Conservation (phyloP, 2,888 invertebrate genomes). For the Apamea crenata region DNA sequence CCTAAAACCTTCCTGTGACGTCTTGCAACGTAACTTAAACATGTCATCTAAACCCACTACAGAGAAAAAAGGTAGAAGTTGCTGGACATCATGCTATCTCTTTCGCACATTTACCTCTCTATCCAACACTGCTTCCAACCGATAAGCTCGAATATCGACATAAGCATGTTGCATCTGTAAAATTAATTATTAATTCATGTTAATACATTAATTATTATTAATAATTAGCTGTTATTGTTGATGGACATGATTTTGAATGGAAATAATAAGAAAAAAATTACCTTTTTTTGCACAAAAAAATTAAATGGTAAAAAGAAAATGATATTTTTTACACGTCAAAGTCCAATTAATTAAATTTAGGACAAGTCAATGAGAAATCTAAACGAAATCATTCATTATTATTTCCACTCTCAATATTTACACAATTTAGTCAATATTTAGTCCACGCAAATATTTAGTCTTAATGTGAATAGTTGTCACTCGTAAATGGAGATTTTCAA, state of each 20-base stretch:
- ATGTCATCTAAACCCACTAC: constrained; percentile 60
- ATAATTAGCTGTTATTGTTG: constrained; percentile 12
- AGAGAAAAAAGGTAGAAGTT: constrained; percentile 55
- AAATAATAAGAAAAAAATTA: constrained; percentile 49
- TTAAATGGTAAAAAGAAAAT: background rate
- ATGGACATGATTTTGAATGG: constrained; percentile 31
- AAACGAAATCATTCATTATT: constrained; percentile 8
- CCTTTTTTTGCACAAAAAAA: background rate
- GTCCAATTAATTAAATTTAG: background rate
- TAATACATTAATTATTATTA: constrained; percentile 73
- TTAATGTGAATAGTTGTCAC: background rate
- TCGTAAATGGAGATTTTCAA: background rate
- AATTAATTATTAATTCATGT: constrained; percentile 80
- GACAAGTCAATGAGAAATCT: background rate
- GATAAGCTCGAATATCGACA: constrained; percentile 90
- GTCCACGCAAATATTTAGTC: constrained; percentile 24
- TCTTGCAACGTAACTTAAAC: constrained; percentile 42
- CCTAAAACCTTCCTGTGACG: background rate
- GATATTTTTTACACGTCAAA: background rate
- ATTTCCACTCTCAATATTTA: constrained; percentile 59
- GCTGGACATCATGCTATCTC: constrained; percentile 80
- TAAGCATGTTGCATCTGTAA: constrained; percentile 91
- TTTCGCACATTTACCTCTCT: constrained; percentile 91
- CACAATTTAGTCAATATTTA: constrained; percentile 43
- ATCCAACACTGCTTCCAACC: constrained; percentile 91